Evolutionary conservation across 2,888 invertebrate species (phyloP).

Genomic region (Pyralis farinalis): DNA sequence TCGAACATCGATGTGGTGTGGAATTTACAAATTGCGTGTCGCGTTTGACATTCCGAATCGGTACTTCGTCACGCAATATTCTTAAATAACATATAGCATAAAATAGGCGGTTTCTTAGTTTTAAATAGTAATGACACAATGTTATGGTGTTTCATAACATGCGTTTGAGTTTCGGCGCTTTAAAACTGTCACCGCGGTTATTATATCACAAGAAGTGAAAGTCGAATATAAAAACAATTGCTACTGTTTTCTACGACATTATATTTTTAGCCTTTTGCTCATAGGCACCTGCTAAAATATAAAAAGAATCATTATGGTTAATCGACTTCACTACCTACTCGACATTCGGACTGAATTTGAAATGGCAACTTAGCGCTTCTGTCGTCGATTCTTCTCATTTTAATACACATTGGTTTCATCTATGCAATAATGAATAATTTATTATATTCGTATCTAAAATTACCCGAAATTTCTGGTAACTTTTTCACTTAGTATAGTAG

Average conservation of each 20-base stretch:
- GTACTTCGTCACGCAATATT: not conserved
- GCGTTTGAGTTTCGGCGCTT: not conserved
- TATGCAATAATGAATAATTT: too few species aligned
- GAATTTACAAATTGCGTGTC: not conserved
- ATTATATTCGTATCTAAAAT: too few species aligned
- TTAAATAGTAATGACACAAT: not conserved
- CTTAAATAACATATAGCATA: not conserved
- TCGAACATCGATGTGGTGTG: not conserved
- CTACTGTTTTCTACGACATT: not conserved
- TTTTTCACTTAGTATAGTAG: not conserved
- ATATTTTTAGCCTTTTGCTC: too few species aligned
- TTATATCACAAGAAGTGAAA: not conserved
- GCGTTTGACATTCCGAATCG: not conserved
- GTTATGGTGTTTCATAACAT: not conserved
- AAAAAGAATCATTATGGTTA: too few species aligned
- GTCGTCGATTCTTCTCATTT: too few species aligned
- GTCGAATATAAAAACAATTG: not conserved
- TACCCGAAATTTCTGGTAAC: too few species aligned
- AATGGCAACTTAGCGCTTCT: too few species aligned
- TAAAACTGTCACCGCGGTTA: not conserved
- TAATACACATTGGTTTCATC: too few species aligned
- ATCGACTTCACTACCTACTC: too few species aligned
- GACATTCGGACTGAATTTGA: too few species aligned
- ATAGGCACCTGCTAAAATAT: too few species aligned
- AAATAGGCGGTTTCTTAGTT: not conserved